Percentiles rank a stretch among this genome's conserved stretches.
These are phyloP conservation scores for Peromyscus attwateri DNA, from an alignment of 2,797 vertebrate species.

Conservation along the genomic window DNA sequence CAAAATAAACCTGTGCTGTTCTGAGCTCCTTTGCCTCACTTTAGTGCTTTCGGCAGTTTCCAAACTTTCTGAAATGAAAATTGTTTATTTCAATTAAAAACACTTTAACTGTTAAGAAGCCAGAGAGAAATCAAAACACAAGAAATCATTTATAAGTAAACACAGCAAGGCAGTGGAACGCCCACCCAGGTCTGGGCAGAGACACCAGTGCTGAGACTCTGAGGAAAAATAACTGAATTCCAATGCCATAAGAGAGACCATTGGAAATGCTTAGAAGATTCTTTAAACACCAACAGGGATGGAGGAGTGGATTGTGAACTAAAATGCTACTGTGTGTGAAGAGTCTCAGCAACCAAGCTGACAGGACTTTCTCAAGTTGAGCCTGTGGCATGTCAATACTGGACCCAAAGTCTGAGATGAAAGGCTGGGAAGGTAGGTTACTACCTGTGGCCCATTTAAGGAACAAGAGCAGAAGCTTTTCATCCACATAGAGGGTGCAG, in stretches of 20 bases:
- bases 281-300: not conserved
- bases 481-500: not conserved
- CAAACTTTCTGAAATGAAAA: slow-evolving; percentile 46
- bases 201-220: not conserved
- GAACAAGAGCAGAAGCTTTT: not conserved
- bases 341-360: not conserved
- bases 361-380: slow-evolving; percentile 5
- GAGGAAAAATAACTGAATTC: not conserved
- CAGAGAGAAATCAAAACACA: slow-evolving; percentile 63
- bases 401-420: not conserved
- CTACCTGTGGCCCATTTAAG: not conserved
- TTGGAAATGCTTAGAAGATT: slow-evolving; percentile 58
- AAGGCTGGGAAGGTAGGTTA: not conserved
- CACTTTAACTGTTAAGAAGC: slow-evolving; percentile 50
- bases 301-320: not conserved
- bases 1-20: slow-evolving; percentile 36
- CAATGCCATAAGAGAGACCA: not conserved
- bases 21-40: not conserved
- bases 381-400: not conserved
- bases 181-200: slow-evolving; percentile 41
- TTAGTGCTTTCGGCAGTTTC: slow-evolving; percentile 45
- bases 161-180: not conserved
- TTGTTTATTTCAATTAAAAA: slow-evolving; percentile 63
- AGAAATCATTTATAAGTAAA: slow-evolving; percentile 63
- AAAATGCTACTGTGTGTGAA: not conserved